Conservation (phyloP, 2,888 invertebrate genomes). For the Xylota segnis region DNA sequence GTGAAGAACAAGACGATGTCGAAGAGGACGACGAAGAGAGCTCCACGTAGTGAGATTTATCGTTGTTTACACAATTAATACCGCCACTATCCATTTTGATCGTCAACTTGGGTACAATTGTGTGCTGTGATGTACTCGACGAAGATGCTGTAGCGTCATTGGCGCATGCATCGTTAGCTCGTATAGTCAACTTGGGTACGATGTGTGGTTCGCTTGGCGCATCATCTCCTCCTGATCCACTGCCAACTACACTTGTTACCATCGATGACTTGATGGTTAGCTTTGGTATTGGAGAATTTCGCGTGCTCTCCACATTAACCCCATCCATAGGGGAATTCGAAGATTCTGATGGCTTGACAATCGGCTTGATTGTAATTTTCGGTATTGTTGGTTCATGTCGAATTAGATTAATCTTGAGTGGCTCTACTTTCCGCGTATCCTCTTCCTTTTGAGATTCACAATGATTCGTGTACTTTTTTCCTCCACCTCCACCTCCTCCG, state of each 20-base stretch:
- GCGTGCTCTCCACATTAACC: conserved; percentile 75
- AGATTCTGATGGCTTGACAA: conserved; percentile 80
- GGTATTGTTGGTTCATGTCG: conserved; percentile 78
- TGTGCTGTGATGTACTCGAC: conserved; percentile 78
- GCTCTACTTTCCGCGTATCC: conserved; percentile 83
- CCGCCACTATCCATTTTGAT: conserved; percentile 82
- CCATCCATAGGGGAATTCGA: conserved; percentile 81
- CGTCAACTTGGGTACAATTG: conserved; percentile 83
- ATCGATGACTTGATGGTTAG: conserved; percentile 78
- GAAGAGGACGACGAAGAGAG: conserved; percentile 69
- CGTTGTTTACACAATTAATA: conserved; percentile 77
- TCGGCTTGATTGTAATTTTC: conserved; percentile 82
- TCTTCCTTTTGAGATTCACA: conserved; percentile 79
- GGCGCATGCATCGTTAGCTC: conserved; percentile 79
- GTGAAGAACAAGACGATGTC: conserved; percentile 75
- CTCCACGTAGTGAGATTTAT: conserved; percentile 62
- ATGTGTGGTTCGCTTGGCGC: conserved; percentile 81
- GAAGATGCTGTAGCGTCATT: conserved; percentile 80
- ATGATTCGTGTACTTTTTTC: conserved; percentile 64
- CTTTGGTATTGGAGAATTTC: conserved; percentile 78
- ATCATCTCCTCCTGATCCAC: conserved; percentile 28
- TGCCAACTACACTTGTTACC: conserved; percentile 47
- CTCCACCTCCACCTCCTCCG: conserved; percentile 56
- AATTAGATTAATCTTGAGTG: conserved; percentile 84
- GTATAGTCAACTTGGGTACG: conserved; percentile 84